These are phyloP conservation scores for Alosa alosa DNA, from an alignment of 2,113 vertebrate species.

Conservation along the genomic window DNA sequence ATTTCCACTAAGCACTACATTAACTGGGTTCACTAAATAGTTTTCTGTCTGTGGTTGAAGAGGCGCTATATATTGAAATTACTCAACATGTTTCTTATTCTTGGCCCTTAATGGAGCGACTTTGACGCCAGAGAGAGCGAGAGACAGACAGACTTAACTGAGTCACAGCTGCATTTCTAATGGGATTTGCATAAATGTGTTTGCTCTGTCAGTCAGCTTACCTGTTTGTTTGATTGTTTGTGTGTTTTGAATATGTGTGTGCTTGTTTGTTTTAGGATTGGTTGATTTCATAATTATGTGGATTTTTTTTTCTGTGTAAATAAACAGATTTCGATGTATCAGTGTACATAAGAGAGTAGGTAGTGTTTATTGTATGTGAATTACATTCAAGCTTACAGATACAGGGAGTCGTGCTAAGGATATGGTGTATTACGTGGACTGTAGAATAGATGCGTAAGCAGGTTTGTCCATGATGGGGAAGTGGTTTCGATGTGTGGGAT, in stretches of 20 bases:
- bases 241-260: not conserved
- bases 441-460: not conserved
- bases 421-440: not conserved
- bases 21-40: not conserved
- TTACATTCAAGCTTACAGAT: not conserved
- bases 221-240: conserved; percentile 5
- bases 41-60: not conserved
- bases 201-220: not conserved
- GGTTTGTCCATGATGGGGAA: not conserved
- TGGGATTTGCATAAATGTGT: conserved; percentile 72
- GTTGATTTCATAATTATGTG: not conserved
- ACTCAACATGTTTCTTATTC: not conserved
- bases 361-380: not conserved
- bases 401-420: not conserved
- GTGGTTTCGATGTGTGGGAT: not conserved
- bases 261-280: conserved; percentile 1
- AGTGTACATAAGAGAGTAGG: not conserved
- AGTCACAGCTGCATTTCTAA: conserved; percentile 67
- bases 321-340: not conserved
- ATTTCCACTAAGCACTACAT: not conserved
- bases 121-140: conserved; percentile 33
- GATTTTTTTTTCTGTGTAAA: not conserved
- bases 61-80: not conserved
- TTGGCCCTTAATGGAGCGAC: not conserved
- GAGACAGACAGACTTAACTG: conserved; percentile 54